These are phyloP conservation scores for Agapostemon virescens DNA, from an alignment of 2,888 invertebrate species.

Conservation along the genomic window DNA sequence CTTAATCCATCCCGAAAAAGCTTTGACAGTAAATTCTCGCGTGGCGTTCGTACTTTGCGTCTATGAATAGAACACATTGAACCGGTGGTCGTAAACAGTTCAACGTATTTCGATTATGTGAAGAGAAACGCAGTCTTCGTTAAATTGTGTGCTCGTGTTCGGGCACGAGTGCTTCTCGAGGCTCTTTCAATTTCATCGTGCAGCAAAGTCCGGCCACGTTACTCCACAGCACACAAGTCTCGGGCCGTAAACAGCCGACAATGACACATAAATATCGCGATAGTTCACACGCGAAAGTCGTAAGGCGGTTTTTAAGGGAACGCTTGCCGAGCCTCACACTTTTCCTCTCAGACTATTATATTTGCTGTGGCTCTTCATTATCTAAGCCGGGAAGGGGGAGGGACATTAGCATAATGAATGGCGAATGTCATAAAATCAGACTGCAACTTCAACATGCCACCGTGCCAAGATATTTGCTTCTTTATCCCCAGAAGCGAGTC, in stretches of 20 bases:
- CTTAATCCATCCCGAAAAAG: neutral
- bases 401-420: conserved; percentile 49
- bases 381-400: conserved; percentile 14
- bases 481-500: conserved; percentile 29
- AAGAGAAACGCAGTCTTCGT: conserved; percentile 3
- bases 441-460: conserved; percentile 47
- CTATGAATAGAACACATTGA: conserved; percentile 1
- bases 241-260: conserved; percentile 41
- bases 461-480: conserved; percentile 35
- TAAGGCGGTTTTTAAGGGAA: conserved; percentile 36
- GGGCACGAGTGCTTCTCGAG: conserved; percentile 11
- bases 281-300: conserved; percentile 50
- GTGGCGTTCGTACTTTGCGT: neutral
- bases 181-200: conserved; percentile 30
- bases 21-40: neutral
- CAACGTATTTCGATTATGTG: conserved; percentile 2
- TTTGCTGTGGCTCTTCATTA: conserved; percentile 46
- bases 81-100: conserved; percentile 15
- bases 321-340: neutral
- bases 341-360: conserved; percentile 14
- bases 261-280: conserved; percentile 48
- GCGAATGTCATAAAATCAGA: conserved; percentile 51
- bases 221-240: neutral
- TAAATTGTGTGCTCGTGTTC: conserved; percentile 2
- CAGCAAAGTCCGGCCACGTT: conserved; percentile 15